Evolutionary conservation across 2,113 vertebrate species (phyloP), one percentile per base, ranked within the genome.

Genomic region (Muntiacus muntjak): DNA sequence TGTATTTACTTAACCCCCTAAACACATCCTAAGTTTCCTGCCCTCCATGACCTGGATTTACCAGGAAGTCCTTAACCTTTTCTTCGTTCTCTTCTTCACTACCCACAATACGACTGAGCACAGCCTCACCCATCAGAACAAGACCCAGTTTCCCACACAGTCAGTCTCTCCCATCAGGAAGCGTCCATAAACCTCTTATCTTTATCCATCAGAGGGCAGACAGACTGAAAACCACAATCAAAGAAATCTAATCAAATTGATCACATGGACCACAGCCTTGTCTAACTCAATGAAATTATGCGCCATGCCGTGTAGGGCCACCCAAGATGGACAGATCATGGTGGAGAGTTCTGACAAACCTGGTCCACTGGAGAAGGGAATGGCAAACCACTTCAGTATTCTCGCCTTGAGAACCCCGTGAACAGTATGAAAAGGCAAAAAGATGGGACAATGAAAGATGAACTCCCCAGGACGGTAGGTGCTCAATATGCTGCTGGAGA

Each of bases 1-100:
- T 0, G 16, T 87, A 62, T 62, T 21, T 50, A 13, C 6, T 79
- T 78, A 17, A 55, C 36, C 28, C 57, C 26, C 43, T 47, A 47
- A 79, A 55, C n/a, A 55, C 57, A 93, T 5, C 30, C 60, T 58
- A 26, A 33, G 14, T 15, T 82, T 64, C 64, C 43, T 43, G 33
- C 36, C 79, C 71, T 90, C 30, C 47, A 16, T 19, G 58, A 43
- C 36, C n/a, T 36, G 17, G 33, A 76, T 74, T 58, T 7, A 89
- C 26, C 25, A 84, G 6, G 64, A 60, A 76, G 45, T 36, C 94
- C 99, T 99, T 98, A 99, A 40, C 99, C 98, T 99, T 99, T 64
- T 98, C 99, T 43, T 99, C 98, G 78, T 99, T 99, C 84, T 98
- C 99, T 76, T 99, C 99, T 94, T 99, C 99, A 89, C 99, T 99